A percentile compares a stretch with the other conserved stretches of the same genome.
Conservation (phyloP, 1,140 invertebrate species). For the Uloborus diversus region DNA sequence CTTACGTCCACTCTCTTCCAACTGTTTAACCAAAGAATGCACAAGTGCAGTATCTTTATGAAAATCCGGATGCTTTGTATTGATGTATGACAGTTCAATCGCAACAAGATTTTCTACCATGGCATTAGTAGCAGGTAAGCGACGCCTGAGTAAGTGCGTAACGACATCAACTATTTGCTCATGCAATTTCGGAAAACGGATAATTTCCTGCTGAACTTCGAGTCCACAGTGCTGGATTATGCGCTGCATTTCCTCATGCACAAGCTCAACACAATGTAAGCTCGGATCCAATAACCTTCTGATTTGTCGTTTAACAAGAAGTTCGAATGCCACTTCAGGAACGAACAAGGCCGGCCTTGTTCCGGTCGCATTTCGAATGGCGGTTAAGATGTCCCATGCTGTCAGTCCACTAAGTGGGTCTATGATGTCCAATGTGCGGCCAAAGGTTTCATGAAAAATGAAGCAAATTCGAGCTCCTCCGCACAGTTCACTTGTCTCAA, state of each 20-base stretch:
- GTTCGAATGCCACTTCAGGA: constrained; percentile 88
- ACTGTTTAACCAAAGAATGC: constrained; percentile 64
- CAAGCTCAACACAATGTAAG: constrained; percentile 93
- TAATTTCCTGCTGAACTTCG: constrained; percentile 94
- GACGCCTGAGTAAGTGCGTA: constrained; percentile 85
- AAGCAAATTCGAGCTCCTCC: constrained; percentile 99
- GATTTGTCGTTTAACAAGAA: constrained; percentile 97
- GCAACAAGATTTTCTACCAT: constrained; percentile 98
- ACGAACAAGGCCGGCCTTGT: constrained; percentile 96
- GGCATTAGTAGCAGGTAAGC: constrained; percentile 91
- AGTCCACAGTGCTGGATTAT: constrained; percentile 98
- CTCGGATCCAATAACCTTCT: constrained; percentile 94
- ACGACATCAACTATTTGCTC: constrained; percentile 98
- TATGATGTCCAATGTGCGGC: constrained; percentile 88
- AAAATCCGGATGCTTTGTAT: constrained; percentile 99
- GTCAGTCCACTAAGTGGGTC: constrained; percentile 92
- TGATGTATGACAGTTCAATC: constrained; percentile 99
- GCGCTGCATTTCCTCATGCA: constrained; percentile 99
- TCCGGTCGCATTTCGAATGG: constrained; percentile 97
- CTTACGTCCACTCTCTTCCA: constrained; percentile 26
- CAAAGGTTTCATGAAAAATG: constrained; percentile 99
- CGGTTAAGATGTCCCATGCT: constrained; percentile 95
- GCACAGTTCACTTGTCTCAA: constrained; percentile 97
- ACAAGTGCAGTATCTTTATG: constrained; percentile 86
- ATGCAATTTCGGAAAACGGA: constrained; percentile 96